Base-by-base conservation (phyloP, 2,888 invertebrate species). In the Phengaris alcon region DNA sequence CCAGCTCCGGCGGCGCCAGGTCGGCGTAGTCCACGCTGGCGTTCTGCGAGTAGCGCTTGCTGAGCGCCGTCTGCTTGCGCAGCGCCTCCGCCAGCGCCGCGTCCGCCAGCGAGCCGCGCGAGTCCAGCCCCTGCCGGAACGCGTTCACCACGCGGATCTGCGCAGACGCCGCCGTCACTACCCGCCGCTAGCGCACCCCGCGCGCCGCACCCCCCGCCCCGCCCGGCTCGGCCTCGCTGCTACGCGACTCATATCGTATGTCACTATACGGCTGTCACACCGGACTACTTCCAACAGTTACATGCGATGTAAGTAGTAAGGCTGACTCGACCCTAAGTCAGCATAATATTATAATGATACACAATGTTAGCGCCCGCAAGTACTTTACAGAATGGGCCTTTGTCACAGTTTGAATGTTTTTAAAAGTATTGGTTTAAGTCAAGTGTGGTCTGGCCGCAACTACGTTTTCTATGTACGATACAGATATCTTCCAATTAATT, bases 71-170 rank as follows among this genome's bases (percentile, higher is more conserved):
- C 95, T 98, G 98, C 95, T 98, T 98, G 91, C 97, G 97, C 87
- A 98, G 96, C 90, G 97, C 97, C 94, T 98, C 98, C 80, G 97
- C 98, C 90, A 98, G 95, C 94, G 97, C 97, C 90, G 97, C 97
- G 95, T 97, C 97, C 91, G 97, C 97, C 94, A 97, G 96, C 94
- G 97, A 97, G 94, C 98, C 97, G 88, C 98, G 97, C 92, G 98
- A 96, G 95, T 99, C 99, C 94, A 99, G 96, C 94, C 99, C 99
- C 96, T 99, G 98, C 94, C 99, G 99, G 96, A 99, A 99, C 95
- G 99, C 99, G 95, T 99, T 99, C 95, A 99, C 99, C 95, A 99
- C 99, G 95, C 99, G 99, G 94, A 99, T 99, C 99, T 99, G 97
- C 94, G 95, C 87, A 86, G 91, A 85, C 82, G 76, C 78, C 51